phyloP scores from a whole-genome alignment of 2,888 invertebrate genomes.

The Exocentrus adspersus region DNA sequence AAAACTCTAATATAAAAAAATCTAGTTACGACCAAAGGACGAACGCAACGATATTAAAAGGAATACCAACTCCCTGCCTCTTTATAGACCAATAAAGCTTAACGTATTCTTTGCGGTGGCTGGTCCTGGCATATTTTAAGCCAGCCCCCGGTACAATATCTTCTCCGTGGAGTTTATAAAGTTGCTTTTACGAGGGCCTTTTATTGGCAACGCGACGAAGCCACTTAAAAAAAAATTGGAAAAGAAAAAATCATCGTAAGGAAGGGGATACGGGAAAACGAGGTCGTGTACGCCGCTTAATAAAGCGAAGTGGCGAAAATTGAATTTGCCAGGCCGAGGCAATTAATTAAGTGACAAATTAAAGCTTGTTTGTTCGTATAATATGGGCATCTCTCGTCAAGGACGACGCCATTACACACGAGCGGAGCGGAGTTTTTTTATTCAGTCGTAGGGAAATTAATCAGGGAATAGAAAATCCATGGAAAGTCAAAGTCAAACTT shows the following conservation, averaged over 20 bases:
- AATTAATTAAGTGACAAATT: slow-evolving; percentile 28
- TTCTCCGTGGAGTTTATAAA: background rate
- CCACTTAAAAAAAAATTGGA: too few species aligned
- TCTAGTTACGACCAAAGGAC: background rate
- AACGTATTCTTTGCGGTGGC: background rate
- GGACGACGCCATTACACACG: slow-evolving; percentile 8
- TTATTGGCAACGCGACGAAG: too few species aligned
- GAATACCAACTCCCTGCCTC: background rate
- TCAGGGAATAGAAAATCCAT: too few species aligned
- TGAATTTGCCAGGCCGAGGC: slow-evolving; percentile 16
- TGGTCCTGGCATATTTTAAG: background rate
- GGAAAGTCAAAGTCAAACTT: too few species aligned
- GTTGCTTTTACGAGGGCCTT: background rate
- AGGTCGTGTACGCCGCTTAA: slow-evolving; percentile 1
- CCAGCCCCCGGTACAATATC: background rate
- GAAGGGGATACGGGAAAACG: too few species aligned
- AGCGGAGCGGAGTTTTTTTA: slow-evolving; percentile 6
- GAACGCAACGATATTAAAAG: background rate
- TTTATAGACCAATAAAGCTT: background rate
- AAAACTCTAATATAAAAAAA: background rate
- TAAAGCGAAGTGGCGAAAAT: slow-evolving; percentile 18
- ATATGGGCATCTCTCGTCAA: slow-evolving; percentile 12
- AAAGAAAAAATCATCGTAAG: too few species aligned
- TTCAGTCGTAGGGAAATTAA: too few species aligned
- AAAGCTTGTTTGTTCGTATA: slow-evolving; percentile 18